Evolutionary conservation across 1,140 invertebrate species (phyloP), one percentile per base, ranked within the genome.

Genomic region (Drosophila bipectinata): DNA sequence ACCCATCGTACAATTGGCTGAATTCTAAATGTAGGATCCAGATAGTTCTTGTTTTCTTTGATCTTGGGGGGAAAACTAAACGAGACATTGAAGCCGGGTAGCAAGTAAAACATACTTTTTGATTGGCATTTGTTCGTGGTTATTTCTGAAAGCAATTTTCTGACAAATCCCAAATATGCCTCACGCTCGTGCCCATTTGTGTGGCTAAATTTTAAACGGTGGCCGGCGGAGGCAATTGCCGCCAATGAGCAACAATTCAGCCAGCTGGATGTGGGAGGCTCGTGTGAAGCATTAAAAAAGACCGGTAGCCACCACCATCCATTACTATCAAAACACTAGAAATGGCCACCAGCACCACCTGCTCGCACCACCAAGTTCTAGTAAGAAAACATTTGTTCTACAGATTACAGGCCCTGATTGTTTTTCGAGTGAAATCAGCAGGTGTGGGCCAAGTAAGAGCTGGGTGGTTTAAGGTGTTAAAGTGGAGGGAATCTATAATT

Each of bases 161-260:
- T 61, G 73, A 47, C 63, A 57, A 69, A 68, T 69, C 51, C 34
- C 28, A 21, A 51, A 3, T 34, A 74, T 74, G 69, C 37, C 68
- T 82, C 74, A 81, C 58, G 79, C 79, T 74, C 71, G 72, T 74
- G 71, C 60, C 71, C 57, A 61, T 77, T 77, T 52, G 56, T 47
- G 28, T n/a, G 60, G 52, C 59, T 74, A 64, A 64, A 74, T 74
- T 74, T 74, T 74, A 74, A 74, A 72, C 49, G 61, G 49, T 69
- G 41, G 39, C 54, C 57, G 63, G 51, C 34, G 34, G 3, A n/a
- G 34, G 34, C 62, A 63, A 73, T 63, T 82, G 76, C 63, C 72
- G 58, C 45, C 72, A 78, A 82, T 82, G 72, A 60, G 66, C 66
- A 69, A 69, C 51, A 44, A 60, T 57, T 61, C 28, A 49, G 28